Base-by-base conservation (phyloP, 2,797 vertebrate species). In the Anguilla pacifica region DNA sequence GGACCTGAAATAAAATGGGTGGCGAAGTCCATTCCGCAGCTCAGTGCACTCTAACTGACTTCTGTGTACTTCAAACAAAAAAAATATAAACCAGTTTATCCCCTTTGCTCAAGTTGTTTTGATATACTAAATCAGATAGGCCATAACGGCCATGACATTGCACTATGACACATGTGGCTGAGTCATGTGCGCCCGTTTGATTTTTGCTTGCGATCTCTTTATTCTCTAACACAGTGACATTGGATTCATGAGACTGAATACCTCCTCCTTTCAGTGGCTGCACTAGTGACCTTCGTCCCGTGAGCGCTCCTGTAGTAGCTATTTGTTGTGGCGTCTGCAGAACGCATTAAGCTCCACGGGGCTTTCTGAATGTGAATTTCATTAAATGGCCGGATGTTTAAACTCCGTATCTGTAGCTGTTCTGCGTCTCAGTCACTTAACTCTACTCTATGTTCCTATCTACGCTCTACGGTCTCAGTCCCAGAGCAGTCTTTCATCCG, bases 1-100 rank as follows among this genome's bases (percentile, higher is more conserved):
- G 9, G 79, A 90, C 89, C 88, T 59, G 89, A 91, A 86, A 86
- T 82, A 85, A 85, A 72, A 89, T 89, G 88, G 85, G 83, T 89
- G 87, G 90, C 83, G 59, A 46, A 83, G 46, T 31, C 7, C 1
- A 22, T 81, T 82, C 51, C 25, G 17, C 35, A 0, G 43, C 43
- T 64, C 55, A 87, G 17, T 59, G 25, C 25, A n/a, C 25, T 67
- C 43, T 84, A 3, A 61, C 46, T 46, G 15, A 79, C 74, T 79
- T 74, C 15, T 46, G 35, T 79, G 39, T 19, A 17, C 74, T 46
- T 79, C 7, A 7, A 1, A 19, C 3, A 19, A 79, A 46, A 77
- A 79, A 67, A 17, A 22, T 25, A 22, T 74, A 79, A 35, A 3
- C 74, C 39, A 3, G 5, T 25, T 46, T 25, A 19, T 46, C 11